Base-by-base conservation (phyloP, 2,113 vertebrate genomes). In the Neodontobutis hainanensis region DNA sequence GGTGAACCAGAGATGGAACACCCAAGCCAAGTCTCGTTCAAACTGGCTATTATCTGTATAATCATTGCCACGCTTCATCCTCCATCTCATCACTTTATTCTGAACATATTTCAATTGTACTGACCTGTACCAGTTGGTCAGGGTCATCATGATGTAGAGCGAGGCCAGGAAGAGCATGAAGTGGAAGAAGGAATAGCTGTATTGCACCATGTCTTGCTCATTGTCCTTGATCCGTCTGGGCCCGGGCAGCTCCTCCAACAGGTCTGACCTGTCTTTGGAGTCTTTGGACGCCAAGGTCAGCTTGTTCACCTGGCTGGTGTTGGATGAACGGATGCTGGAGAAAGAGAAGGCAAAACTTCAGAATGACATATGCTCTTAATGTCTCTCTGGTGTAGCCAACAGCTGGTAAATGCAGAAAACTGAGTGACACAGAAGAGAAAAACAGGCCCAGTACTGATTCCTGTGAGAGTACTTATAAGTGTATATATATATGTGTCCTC, bases 101-200 rank as follows among this genome's bases (percentile, higher is more conserved):
- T 27, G 19, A 27, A 27, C 19, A 27, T 3, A 27, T 27, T 27
- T 27, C 19, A 27, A 6, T 15, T 16, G 35, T 19, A 80, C 94
- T 90, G 72, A 99, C 97, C 95, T 98, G 92, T 98, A 96, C 97
- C 97, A 99, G 92, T 93, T 94, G 0, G 96, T 99, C 69, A 99
- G 93, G 0, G 95, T 98, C 97, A 99, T 97, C 97, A 99, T 99
- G 88, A 98, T 96, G 87, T 99, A 97, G 0, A 99, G 93, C 0
- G 96, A 96, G 1, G 96, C 96, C 15, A 96, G 91, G 74, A 90
- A 94, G 36, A 99, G 92, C 95, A 98, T 94, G 73, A 97, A 87
- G 84, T 97, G 97, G 81, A 97, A 98, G 79, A 94, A 92, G 8
- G 90, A 90, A 77, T 99, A 99, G 91, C 65, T 96, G 88, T 99